These are phyloP conservation scores for Auanema sp. DNA, from an alignment of 2,888 invertebrate genomes.

Conservation along the genomic window DNA sequence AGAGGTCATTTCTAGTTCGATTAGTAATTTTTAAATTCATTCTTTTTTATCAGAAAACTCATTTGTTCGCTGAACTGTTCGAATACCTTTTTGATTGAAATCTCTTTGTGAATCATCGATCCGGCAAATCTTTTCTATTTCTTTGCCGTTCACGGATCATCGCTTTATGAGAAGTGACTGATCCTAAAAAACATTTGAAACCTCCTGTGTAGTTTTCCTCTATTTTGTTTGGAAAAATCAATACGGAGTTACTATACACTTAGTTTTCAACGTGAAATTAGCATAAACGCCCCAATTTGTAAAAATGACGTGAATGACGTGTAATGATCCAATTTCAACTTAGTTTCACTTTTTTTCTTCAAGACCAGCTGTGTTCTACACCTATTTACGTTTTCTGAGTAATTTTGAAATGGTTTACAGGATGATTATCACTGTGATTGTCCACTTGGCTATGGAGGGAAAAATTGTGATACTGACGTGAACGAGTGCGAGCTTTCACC, in stretches of 20 bases:
- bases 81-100: too few relatives aligned
- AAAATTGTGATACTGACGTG: slow-evolving; percentile 81
- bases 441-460: slow-evolving; percentile 81
- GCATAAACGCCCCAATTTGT: not conserved
- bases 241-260: too few relatives aligned
- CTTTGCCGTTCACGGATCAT: too few relatives aligned
- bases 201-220: too few relatives aligned
- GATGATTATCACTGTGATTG: slow-evolving; percentile 83
- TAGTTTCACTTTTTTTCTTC: not conserved
- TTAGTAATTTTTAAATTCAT: not conserved
- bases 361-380: not conserved
- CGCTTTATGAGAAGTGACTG: too few relatives aligned
- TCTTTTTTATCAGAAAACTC: too few relatives aligned
- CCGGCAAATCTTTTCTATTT: too few relatives aligned
- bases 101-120: too few relatives aligned
- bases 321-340: not conserved
- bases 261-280: not conserved
- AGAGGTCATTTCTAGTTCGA: not conserved
- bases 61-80: too few relatives aligned
- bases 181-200: too few relatives aligned
- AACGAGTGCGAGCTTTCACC: slow-evolving; percentile 81
- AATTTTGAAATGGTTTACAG: slow-evolving; percentile 29
- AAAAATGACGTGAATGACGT: not conserved
- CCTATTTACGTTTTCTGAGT: not conserved
- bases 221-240: too few relatives aligned